Base-by-base conservation (phyloP, 2,888 invertebrate species). In the Amblyjoppa proteus region DNA sequence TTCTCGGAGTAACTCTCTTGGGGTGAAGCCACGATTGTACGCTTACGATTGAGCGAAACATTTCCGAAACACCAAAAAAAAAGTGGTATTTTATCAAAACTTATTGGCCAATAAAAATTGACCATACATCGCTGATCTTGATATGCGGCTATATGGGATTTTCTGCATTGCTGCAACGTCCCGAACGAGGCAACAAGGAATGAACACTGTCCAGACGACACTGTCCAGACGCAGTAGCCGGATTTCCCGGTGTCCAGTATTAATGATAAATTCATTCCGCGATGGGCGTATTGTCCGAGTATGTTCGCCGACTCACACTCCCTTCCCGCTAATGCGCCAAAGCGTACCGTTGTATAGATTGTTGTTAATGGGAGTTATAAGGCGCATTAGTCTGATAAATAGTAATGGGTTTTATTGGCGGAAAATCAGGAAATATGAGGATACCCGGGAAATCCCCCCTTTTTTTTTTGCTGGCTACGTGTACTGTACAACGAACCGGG, bases 321-420 rank as follows among this genome's bases (percentile, higher is more conserved):
- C 3, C 31, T 82, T 66, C 9, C 64, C 53, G 85, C 89, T 92
- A 93, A 93, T 92, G 91, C 91, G 90, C 86, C 89, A 89, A 90
- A 89, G 86, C 89, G 89, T 90, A 91, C 5, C 38, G 76, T 69
- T 84, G 81, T 82, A 84, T 91, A 92, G 93, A 94, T 94, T 92
- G 92, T 94, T 92, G 94, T 93, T 93, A 93, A 93, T 92, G 93
- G 92, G 89, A 91, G 92, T 93, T 92, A 92, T 93, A 92, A 92
- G 93, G 90, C 90, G 91, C 94, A 94, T 93, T 94, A 94, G 92
- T 88, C 93, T 93, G 94, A 94, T 94, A 94, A 94, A 94, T 93
- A 94, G 94, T 93, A 93, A 94, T 94, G 92, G 93, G 90, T 92
- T 93, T 94, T 94, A 94, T 94, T 93, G 94, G 94, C 92, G 93